Percentiles rank a stretch among this genome's conserved stretches.
Evolutionary conservation across 2,797 vertebrate species (phyloP).

Genomic region (Halcyon smyrnensis): DNA sequence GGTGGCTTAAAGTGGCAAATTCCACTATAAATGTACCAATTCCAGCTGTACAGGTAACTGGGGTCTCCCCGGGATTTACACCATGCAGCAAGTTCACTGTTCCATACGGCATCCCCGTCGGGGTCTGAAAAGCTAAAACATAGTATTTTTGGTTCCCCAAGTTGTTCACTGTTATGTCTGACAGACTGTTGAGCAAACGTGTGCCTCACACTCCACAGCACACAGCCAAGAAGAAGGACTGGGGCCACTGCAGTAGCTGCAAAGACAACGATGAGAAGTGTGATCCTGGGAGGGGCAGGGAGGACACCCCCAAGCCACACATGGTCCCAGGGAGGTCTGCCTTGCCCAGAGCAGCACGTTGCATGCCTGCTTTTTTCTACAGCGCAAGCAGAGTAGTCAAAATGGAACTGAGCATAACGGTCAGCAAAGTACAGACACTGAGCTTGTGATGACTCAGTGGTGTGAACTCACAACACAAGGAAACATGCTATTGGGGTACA

Average conservation of each 20-base stretch:
- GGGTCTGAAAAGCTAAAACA: constrained; percentile 91
- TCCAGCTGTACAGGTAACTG: constrained; percentile 95
- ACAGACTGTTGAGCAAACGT: not conserved
- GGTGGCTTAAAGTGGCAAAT: constrained; percentile 91
- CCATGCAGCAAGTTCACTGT: constrained; percentile 94
- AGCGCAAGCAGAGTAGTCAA: not conserved
- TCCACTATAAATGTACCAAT: constrained; percentile 97
- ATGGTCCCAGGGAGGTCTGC: not conserved
- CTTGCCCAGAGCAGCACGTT: not conserved
- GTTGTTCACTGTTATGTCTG: not conserved
- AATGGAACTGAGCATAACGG: not conserved
- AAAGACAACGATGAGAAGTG: not conserved
- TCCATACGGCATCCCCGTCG: constrained; percentile 95
- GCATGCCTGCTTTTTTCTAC: not conserved
- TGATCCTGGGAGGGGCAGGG: not conserved
- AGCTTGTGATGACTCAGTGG: not conserved
- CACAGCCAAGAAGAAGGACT: accelerated
- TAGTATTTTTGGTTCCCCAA: not conserved
- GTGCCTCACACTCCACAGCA: not conserved
- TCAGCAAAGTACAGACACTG: not conserved
- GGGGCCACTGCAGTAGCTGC: not conserved
- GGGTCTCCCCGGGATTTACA: constrained; percentile 91
- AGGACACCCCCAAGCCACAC: too few species aligned
- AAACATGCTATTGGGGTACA: not conserved
- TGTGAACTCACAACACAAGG: not conserved